These are phyloP conservation scores for Lepus timidus DNA, from an alignment of 2,113 vertebrate species.

Conservation along the genomic window DNA sequence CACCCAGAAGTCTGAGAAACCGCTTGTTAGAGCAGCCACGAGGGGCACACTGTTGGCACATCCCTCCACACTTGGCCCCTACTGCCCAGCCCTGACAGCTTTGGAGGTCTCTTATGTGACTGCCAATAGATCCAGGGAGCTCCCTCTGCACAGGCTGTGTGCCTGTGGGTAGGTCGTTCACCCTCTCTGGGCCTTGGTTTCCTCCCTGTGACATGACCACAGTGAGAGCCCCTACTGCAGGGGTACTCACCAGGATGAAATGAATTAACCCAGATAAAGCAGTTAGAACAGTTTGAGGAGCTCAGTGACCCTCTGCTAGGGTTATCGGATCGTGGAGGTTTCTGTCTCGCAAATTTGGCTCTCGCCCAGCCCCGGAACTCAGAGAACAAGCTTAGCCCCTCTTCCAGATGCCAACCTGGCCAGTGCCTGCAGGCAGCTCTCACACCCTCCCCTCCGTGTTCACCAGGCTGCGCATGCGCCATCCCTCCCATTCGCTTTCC, in stretches of 20 bases:
- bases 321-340: background rate
- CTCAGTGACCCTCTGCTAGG: background rate
- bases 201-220: background rate
- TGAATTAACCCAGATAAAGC: background rate
- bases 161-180: background rate
- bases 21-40: too few species aligned
- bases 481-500: background rate
- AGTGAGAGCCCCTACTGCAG: background rate
- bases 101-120: background rate
- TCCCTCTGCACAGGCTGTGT: background rate
- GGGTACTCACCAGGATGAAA: background rate
- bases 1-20: background rate
- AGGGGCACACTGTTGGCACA: background rate
- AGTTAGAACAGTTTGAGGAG: background rate
- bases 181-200: background rate
- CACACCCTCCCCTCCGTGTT: fast-evolving
- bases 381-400: background rate
- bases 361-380: background rate
- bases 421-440: background rate
- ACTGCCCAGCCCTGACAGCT: background rate
- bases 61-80: too few species aligned
- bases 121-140: background rate
- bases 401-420: background rate
- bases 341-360: background rate
- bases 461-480: background rate